phyloP scores from a whole-genome alignment of 2,797 vertebrate species.

The Enteromius viviparus region DNA sequence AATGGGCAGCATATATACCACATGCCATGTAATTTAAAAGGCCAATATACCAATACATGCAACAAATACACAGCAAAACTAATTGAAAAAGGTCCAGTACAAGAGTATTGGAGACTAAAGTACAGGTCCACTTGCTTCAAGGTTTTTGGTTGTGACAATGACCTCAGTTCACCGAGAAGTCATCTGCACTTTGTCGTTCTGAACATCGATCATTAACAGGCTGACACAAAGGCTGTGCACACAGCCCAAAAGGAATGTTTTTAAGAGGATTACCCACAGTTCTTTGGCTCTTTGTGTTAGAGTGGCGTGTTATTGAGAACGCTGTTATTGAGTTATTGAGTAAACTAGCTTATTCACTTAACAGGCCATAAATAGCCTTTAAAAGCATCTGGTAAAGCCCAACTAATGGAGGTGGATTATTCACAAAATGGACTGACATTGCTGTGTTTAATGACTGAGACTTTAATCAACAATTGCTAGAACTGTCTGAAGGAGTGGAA shows the following conservation, averaged over 20 bases:
- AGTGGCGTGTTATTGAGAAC: neutral
- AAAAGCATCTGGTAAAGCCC: slow-evolving; percentile 35
- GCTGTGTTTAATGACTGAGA: neutral
- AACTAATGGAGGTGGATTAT: slow-evolving; percentile 9
- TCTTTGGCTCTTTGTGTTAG: slow-evolving; percentile 21
- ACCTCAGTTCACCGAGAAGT: slow-evolving; percentile 3
- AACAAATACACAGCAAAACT: neutral
- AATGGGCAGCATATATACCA: neutral
- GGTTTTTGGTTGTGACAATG: neutral
- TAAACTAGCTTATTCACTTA: slow-evolving; percentile 31
- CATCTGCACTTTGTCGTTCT: neutral
- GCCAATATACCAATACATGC: neutral
- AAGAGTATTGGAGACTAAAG: neutral
- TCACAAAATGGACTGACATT: neutral
- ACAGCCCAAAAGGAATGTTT: slow-evolving; percentile 43
- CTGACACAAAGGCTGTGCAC: slow-evolving; percentile 24
- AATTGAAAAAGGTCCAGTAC: neutral
- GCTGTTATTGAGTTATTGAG: slow-evolving; percentile 32
- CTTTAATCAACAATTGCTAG: neutral
- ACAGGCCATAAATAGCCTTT: slow-evolving; percentile 21
- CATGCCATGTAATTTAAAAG: neutral
- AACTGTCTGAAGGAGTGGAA: neutral
- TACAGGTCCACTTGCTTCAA: neutral
- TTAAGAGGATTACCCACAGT: slow-evolving; percentile 53
- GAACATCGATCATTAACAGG: slow-evolving; percentile 26